A percentile compares a stretch with the other conserved stretches of the same genome.
Conservation (phyloP, 2,888 invertebrate genomes). For the Asteroscopus sphinx region DNA sequence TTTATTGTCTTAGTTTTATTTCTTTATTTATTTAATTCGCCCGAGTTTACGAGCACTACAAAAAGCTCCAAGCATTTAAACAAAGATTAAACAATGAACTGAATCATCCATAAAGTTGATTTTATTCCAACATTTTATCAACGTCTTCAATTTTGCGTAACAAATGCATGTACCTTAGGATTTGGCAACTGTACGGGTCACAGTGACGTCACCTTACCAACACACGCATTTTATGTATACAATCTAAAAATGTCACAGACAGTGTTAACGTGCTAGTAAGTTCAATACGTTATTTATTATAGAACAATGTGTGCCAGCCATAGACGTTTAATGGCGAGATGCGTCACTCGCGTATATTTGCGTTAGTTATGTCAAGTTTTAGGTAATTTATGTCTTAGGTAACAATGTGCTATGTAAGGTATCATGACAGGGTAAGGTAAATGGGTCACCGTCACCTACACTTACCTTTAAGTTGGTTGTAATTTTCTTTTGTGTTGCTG, state of each 20-base stretch:
- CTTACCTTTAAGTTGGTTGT: neutral
- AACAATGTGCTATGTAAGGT: constrained; percentile 22
- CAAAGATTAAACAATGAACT: constrained; percentile 51
- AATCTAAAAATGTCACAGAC: constrained; percentile 61
- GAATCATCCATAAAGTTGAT: constrained; percentile 47
- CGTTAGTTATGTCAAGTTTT: constrained; percentile 42
- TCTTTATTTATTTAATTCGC: constrained; percentile 44
- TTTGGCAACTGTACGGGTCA: constrained; percentile 59
- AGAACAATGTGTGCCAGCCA: constrained; percentile 54
- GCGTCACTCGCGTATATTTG: constrained; percentile 48
- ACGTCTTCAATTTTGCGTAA: constrained; percentile 31
- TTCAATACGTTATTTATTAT: constrained; percentile 60
- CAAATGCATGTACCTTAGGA: constrained; percentile 52
- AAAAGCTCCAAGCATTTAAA: constrained; percentile 42
- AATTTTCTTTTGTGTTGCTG: neutral
- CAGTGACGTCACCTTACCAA: constrained; percentile 48
- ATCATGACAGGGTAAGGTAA: constrained; percentile 27
- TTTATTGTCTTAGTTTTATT: constrained; percentile 42
- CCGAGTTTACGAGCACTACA: constrained; percentile 42
- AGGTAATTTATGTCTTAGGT: constrained; percentile 38
- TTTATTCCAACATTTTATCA: constrained; percentile 44
- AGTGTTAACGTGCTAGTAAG: constrained; percentile 53
- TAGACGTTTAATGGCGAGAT: constrained; percentile 50
- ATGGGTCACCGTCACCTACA: constrained; percentile 42
- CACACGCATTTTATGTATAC: constrained; percentile 51